These are phyloP conservation scores for Erythrocercus mccallii DNA, from an alignment of 2,113 vertebrate species.

Conservation along the genomic window DNA sequence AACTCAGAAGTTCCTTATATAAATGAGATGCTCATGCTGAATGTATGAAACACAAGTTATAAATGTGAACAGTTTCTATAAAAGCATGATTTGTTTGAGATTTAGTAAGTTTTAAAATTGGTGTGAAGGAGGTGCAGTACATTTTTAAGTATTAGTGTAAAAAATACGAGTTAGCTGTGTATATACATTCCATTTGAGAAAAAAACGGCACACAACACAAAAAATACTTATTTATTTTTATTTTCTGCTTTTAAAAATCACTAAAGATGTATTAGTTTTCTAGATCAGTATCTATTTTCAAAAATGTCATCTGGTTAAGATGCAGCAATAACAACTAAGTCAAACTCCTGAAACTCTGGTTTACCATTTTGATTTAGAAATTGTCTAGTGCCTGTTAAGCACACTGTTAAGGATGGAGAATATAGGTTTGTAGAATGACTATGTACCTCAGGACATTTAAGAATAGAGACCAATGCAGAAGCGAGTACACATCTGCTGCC, in stretches of 20 bases:
- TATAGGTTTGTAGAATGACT: not conserved
- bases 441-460: not conserved
- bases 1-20: not conserved
- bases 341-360: not conserved
- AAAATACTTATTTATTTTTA: not conserved
- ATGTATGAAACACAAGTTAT: not conserved
- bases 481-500: not conserved
- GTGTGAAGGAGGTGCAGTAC: not conserved
- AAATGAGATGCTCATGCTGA: not conserved
- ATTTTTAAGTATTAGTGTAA: not conserved
- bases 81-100: not conserved
- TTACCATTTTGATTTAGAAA: not conserved
- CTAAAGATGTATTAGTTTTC: not conserved
- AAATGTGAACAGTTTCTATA: not conserved
- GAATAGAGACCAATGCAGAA: not conserved
- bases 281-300: not conserved
- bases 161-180: not conserved
- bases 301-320: not conserved
- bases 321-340: not conserved
- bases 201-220: not conserved
- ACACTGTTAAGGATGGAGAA: not conserved
- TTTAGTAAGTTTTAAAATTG: not conserved
- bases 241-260: not conserved
- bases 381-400: not conserved
- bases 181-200: not conserved